Conservation (phyloP, 2,113 vertebrate species). For the Morone saxatilis region DNA sequence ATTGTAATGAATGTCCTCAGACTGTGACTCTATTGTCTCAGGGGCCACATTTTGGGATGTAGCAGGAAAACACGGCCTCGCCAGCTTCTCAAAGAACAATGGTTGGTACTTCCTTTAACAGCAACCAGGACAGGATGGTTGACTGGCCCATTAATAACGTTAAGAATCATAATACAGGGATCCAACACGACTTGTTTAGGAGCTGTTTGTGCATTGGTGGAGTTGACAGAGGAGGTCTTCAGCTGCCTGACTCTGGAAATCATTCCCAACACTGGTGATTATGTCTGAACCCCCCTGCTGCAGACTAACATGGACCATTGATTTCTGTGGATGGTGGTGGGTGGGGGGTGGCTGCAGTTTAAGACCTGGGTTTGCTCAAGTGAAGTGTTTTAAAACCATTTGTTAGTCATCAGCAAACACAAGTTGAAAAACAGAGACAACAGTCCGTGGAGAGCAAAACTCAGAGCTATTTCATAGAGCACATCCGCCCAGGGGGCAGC, state of each 20-base stretch:
- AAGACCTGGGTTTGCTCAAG: conserved; percentile 48
- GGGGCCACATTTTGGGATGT: background rate
- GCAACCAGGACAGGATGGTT: background rate
- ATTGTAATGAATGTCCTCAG: background rate
- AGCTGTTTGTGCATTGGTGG: conserved; percentile 15
- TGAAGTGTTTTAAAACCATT: conserved; percentile 68
- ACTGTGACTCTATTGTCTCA: background rate
- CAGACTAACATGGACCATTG: conserved; percentile 57
- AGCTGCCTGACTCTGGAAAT: conserved; percentile 37
- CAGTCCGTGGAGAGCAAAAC: conserved; percentile 36
- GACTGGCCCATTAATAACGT: background rate
- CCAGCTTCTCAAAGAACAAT: conserved; percentile 40
- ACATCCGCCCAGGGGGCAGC: conserved; percentile 20
- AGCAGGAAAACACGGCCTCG: conserved; percentile 28
- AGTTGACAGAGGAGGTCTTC: conserved; percentile 19
- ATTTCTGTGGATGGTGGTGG: conserved; percentile 22
- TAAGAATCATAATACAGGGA: background rate
- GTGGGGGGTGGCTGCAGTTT: background rate
- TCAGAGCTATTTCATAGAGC: conserved; percentile 43
- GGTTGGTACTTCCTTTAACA: conserved; percentile 4
- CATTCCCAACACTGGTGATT: conserved; percentile 35
- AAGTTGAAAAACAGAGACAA: conserved; percentile 11
- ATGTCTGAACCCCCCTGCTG: conserved; percentile 31
- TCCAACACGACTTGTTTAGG: background rate
- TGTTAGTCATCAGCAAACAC: conserved; percentile 63